phyloP scores from a whole-genome alignment of 2,113 vertebrate genomes.

The Ceyx cyanopectus region DNA sequence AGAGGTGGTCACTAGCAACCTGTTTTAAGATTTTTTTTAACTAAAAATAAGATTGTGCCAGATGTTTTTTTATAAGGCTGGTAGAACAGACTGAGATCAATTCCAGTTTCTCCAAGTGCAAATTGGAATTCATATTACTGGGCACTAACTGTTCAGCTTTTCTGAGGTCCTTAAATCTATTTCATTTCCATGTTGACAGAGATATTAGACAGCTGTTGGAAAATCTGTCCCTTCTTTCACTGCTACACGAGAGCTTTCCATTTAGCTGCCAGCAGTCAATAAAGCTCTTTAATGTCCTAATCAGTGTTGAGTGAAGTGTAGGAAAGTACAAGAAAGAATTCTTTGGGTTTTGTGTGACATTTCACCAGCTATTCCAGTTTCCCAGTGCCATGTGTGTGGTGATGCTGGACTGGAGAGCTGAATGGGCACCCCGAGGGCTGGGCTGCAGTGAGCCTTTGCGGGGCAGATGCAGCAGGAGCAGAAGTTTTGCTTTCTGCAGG shows the following conservation, averaged over 20 bases:
- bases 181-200: constrained; percentile 82
- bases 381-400: neutral
- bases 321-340: constrained; percentile 47
- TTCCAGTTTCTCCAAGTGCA: constrained; percentile 74
- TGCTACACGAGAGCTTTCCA: constrained; percentile 74
- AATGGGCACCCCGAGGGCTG: neutral
- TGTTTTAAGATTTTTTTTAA: constrained; percentile 57
- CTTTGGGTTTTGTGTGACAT: constrained; percentile 31
- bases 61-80: constrained; percentile 75
- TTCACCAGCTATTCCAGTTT: neutral
- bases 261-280: constrained; percentile 70
- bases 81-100: constrained; percentile 72
- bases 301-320: constrained; percentile 45
- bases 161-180: constrained; percentile 78
- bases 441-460: accelerated
- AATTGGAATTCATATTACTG: constrained; percentile 78
- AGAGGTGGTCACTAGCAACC: constrained; percentile 41
- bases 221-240: constrained; percentile 79
- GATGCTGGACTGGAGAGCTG: neutral
- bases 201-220: constrained; percentile 82
- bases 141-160: constrained; percentile 75
- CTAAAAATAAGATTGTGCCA: constrained; percentile 71
- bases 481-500: neutral
- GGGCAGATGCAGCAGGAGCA: neutral
- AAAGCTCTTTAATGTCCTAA: constrained; percentile 67